Evolutionary conservation across 2,888 invertebrate genomes (phyloP), one percentile per base, ranked within the genome.

Genomic region (Pheosia gnoma): DNA sequence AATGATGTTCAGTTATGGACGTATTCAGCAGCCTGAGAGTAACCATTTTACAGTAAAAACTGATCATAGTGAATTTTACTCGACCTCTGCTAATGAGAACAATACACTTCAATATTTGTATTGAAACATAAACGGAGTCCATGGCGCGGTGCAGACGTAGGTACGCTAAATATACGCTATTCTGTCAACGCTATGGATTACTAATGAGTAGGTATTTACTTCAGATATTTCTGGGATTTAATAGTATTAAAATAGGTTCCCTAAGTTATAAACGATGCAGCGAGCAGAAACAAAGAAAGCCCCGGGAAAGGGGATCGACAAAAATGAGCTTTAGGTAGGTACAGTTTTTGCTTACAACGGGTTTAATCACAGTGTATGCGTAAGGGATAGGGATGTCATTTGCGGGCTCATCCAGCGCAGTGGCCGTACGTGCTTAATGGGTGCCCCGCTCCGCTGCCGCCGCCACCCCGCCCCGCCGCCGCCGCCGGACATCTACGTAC

Each of bases 91-190:
- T n/a, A 13, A 25, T 37, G 37, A 53, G 53, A 59, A 59, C 62
- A 67, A 57, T 51, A 56, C 64, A 61, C 74, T 76, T 74, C 67
- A 66, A 66, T 79, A 38, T 37, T 38, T 55, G 58, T 51, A 56
- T 59, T 62, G 61, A 65, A 74, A 74, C 67, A 65, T 69, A 67
- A 76, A 71, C 65, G 63, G 59, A 54, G 67, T 60, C 58, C 69
- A 66, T 59, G 67, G 67, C 65, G 64, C 64, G 69, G 59, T 72
- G 74, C 76, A 68, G 72, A 71, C 78, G 63, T 52, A 60, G 45
- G 64, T 25, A 25, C 25, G 25, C 81, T 80, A 80, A 79, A 79
- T 78, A 78, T 80, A 80, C 65, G 57, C 55, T 56, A 51, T 62
- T 74, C 78, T 71, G 77, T 78, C 77, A 77, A 74, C 78, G 66